Evolutionary conservation across 1,140 invertebrate species (phyloP), one percentile per base, ranked within the genome.

Genomic region (Zaprionus vittiger): DNA sequence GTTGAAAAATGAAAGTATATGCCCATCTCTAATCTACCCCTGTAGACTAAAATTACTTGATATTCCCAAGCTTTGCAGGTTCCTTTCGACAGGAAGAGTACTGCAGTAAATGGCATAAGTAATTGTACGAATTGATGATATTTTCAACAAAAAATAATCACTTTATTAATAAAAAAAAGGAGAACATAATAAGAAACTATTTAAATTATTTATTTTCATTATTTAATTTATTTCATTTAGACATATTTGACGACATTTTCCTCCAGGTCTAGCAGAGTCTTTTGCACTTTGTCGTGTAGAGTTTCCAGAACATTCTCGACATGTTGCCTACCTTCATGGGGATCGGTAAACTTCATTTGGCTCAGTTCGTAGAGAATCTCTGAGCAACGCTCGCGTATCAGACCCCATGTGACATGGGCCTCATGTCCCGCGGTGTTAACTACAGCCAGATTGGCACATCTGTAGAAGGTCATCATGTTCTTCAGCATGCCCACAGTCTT

Each of bases 401-500:
- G 54, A 12, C 78, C 73, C 91, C 91, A 92, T 1, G 91, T 91
- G 55, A 92, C 78, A 11, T 72, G 72, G 1, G 71, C 62, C 7
- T 92, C 91, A 0, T 71, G 49, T 0, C 26, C 28, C 11, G 77
- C 60, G 1, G 91, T 91, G 1, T 59, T 59, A 26, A 68, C 44
- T 1, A 92, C 79, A 1, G 80, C 61, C 38, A 34, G 41, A 1
- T 73, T 24, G 3, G 87, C 66, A 4, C 31, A 9, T 0, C 49
- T 79, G 34, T 87, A 77, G 52, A 92, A 92, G 20, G 60, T 55
- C 14, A 92, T 91, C 67, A 92, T 92, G 28, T 90, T 91, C 5
- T 54, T 72, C 0, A 92, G 62, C 91, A 92, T 92, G 28, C 78
- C 79, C n/a, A 82, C 79, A 0, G 91, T 92, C 68, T 92, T 92